Base-by-base conservation (phyloP, 2,797 vertebrate genomes). In the Notolepis coatsorum region DNA sequence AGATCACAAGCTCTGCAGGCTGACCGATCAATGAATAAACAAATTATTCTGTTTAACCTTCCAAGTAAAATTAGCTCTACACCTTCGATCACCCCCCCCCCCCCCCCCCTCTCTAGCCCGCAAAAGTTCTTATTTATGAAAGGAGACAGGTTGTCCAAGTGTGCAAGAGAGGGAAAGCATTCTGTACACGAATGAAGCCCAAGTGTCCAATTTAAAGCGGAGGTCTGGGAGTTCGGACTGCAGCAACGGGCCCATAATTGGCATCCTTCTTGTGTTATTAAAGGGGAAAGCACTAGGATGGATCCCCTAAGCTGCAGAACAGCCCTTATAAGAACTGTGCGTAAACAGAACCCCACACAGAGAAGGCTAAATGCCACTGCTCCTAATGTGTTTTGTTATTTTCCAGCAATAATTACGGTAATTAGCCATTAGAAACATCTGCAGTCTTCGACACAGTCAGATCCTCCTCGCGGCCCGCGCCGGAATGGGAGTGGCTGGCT, bases 231-330 rank as follows among this genome's bases (percentile, higher is more conserved):
- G 82, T 89, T 84, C 81, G 84, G 64, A 77, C 67, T 45, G 57
- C 71, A 85, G 81, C 87, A 87, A 84, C 88, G 75, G 87, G 80
- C 80, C 84, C 72, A 84, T 92, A 92, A 93, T 93, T 92, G 92
- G 90, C 89, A 90, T 88, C 88, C 87, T 92, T 92, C 90, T 91
- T 87, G 88, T 90, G 89, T 92, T 93, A 90, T 92, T 93, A 91
- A 88, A 86, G 85, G 74, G 61, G 69, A 86, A 86, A 71, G 79
- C 80, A 63, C 74, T 84, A 70, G 72, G 65, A 79, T 75, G 81
- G 81, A 90, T 85, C 80, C 76, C 70, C 47, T 39, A 78, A 83
- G 68, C 81, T 73, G 76, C 49, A 59, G 51, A 63, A 60, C 7
- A 39, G 63, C 71, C 74, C 84, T 90, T 91, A 86, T 84, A 85